Base-by-base conservation (phyloP, 2,797 vertebrate genomes). In the Chaenodraco wilsoni region DNA sequence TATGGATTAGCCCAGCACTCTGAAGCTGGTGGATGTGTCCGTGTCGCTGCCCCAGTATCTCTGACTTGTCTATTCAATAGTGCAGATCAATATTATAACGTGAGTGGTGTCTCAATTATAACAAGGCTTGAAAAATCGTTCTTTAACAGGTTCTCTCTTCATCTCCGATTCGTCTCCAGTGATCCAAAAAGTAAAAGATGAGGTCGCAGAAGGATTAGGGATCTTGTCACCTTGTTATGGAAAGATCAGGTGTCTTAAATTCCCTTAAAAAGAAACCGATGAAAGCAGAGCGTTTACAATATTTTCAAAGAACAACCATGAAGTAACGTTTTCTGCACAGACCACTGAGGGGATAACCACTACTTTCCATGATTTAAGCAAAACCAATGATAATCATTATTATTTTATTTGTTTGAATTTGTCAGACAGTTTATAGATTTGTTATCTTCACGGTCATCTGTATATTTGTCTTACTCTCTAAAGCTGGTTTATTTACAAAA, bases 81-180 rank as follows among this genome's bases (percentile, higher is more conserved):
- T 3, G 8, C 27, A 8, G 52, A 76, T 88, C 84, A 69, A 87
- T 84, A 72, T 74, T 78, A 41, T 58, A 79, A 83, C 73, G 65
- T 64, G 72, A 74, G 44, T 51, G 55, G 64, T 61, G 62, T 75
- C 56, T 82, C 69, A 63, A 68, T 86, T 79, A 86, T 69, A 70
- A 65, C 17, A 49, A 43, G 46, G 48, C n/a, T 67, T 6, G 15
- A 54, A 73, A 9, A 81, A 81, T 65, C 4, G 1, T 72, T 81
- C 41, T 51, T 49, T n/a, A 69, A 54, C 41, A 19, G 40, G 12
- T 61, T 81, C 56, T 19, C 44, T 72, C 65, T 52, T 80, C 41
- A 61, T 55, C 46, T 51, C n/a, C n/a, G 64, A 67, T 51, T 63
- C 49, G 37, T 23, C 43, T 51, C 17, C 19, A 65, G 40, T 40